Conservation (phyloP, 2,888 invertebrate genomes). For the Ethmia dodecea region DNA sequence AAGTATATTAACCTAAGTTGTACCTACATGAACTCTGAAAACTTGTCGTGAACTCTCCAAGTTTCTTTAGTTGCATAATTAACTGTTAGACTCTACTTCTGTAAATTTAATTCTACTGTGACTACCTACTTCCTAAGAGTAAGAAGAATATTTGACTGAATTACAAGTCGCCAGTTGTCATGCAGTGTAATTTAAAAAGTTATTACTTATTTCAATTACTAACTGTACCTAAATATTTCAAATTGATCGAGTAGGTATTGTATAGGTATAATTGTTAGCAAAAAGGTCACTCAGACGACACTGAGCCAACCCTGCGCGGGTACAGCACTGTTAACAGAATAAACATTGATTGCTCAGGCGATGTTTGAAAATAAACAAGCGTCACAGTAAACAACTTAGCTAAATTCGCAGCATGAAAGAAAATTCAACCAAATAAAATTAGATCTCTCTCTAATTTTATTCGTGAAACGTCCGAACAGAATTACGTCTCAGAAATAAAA, state of each 20-base stretch:
- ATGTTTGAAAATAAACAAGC: constrained; percentile 32
- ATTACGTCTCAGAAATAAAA: constrained; percentile 41
- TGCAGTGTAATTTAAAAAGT: too few species aligned
- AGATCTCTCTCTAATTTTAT: constrained; percentile 49
- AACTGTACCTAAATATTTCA: too few species aligned
- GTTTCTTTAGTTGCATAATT: too few species aligned
- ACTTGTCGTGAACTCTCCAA: too few species aligned
- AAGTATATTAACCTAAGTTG: too few species aligned
- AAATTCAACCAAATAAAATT: constrained; percentile 42
- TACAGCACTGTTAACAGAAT: constrained; percentile 6
- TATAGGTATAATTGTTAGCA: neutral
- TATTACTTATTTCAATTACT: too few species aligned
- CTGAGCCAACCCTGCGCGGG: neutral
- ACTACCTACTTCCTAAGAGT: too few species aligned
- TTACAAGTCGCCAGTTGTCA: too few species aligned
- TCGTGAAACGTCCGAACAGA: constrained; percentile 40
- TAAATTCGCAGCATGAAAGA: constrained; percentile 43
- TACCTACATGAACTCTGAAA: too few species aligned
- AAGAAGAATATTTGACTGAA: too few species aligned
- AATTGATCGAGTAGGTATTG: neutral
- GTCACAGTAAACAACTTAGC: constrained; percentile 40
- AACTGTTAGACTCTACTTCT: too few species aligned
- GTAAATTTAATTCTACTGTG: too few species aligned
- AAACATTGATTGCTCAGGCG: constrained; percentile 9
- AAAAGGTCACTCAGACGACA: neutral